Evolutionary conservation across 2,888 invertebrate species (phyloP), one percentile per base, ranked within the genome.

Genomic region (Polymixis flavicincta): DNA sequence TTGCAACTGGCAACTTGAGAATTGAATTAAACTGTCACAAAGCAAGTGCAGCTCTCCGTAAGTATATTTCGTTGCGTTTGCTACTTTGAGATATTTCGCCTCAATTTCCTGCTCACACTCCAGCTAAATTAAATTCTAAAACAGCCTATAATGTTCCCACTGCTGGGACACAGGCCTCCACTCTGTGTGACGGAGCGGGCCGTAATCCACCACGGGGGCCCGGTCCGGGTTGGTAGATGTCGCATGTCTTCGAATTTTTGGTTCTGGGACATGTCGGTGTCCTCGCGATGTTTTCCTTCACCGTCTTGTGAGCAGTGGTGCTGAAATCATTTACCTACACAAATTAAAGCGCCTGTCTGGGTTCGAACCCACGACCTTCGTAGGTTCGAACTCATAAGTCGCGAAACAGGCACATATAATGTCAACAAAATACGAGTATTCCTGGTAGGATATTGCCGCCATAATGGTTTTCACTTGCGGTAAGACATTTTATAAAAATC

Each of bases 401-500:
- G 37, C 37, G 37, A 37, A 37, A 37, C 37, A 37, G 37, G 5
- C 6, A 37, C 37, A 37, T 4, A 54, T 42, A 13, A 45, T 19
- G 5, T 57, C 45, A 37, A 48, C 17, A 25, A 4, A 32, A 73
- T 55, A n/a, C n/a, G n/a, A n/a, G n/a, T n/a, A 60, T 65, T 59
- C 19, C 19, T 50, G 22, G 1, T 9, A 25, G 22, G 2, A 54
- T 54, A 60, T 25, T 14, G 22, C 13, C 25, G 14, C 50, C 8
- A 45, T 55, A 71, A 57, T 4, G 17, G 14, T 25, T 67, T 42
- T 82, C 37, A 48, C 32, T 78, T 25, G 19, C 25, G 45, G 8
- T 19, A 48, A 19, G 8, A 32, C 14, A 60, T 25, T 54, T 25
- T 25, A 68, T 52, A 52, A 22, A 75, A 82, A 84, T 80, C 84